A percentile compares a stretch with the other conserved stretches of the same genome.
Evolutionary conservation across 1,140 invertebrate species (phyloP).

Genomic region (Neomicropteryx cornuta): DNA sequence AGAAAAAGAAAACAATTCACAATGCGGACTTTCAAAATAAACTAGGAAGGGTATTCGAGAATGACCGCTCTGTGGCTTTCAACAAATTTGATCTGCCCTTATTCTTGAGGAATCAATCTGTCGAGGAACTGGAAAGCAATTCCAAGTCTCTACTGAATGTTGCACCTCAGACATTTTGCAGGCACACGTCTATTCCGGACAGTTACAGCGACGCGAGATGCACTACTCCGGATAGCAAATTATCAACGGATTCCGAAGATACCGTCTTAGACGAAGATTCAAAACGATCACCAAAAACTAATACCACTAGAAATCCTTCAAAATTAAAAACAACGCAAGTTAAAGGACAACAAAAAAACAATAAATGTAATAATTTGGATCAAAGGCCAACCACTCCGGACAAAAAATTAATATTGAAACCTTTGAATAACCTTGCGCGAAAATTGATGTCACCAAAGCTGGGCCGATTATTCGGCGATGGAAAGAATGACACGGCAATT

Average conservation of each 20-base stretch:
- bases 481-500: no score
- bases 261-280: constrained; percentile 8
- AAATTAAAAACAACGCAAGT: no score
- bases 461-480: constrained; percentile 22
- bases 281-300: no score
- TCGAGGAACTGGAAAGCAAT: constrained; percentile 29
- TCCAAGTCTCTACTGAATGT: constrained; percentile 20
- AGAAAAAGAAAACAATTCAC: constrained; percentile 9
- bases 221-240: no score
- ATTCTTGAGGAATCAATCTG: constrained; percentile 35
- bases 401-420: constrained; percentile 15
- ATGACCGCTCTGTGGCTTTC: no score
- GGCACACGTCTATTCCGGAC: constrained; percentile 29
- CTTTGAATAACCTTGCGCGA: constrained; percentile 28
- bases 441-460: constrained; percentile 34
- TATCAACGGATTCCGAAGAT: constrained; percentile 15
- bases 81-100: constrained; percentile 21
- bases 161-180: constrained; percentile 20
- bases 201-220: no score
- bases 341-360: no score
- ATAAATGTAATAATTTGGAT: no score
- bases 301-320: no score
- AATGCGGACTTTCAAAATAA: constrained; percentile 17
- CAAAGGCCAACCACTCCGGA: not conserved
- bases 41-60: constrained; percentile 16